A percentile compares a stretch with the other conserved stretches of the same genome.
Evolutionary conservation across 2,888 invertebrate genomes (phyloP).

Genomic region (Ecliptopera silaceata): DNA sequence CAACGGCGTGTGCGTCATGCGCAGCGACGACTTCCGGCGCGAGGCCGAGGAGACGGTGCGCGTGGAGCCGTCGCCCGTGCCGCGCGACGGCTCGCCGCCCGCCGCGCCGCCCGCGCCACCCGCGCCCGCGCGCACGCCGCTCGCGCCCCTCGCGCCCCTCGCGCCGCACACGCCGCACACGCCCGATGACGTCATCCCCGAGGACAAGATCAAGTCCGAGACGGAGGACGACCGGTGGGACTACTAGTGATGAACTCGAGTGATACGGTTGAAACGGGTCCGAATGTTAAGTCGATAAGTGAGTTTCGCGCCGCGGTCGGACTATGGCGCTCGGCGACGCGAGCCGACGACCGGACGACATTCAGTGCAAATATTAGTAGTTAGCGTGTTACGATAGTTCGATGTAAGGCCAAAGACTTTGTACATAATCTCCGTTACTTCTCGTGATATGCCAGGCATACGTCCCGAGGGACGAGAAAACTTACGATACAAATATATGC

Average conservation of each 20-base stretch:
- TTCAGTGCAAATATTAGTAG: constrained; percentile 58
- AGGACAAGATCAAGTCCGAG: constrained; percentile 83
- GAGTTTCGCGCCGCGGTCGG: constrained; percentile 12
- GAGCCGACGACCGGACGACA: constrained; percentile 40
- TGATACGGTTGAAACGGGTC: constrained; percentile 51
- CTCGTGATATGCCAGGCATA: constrained; percentile 57
- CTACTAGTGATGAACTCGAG: constrained; percentile 58
- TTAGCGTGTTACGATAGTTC: constrained; percentile 60
- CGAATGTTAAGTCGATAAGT: constrained; percentile 41
- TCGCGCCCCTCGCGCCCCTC: constrained; percentile 50
- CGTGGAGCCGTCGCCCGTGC: constrained; percentile 85
- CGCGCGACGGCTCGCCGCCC: constrained; percentile 71
- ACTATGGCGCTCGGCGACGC: constrained; percentile 33
- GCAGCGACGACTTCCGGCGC: constrained; percentile 88
- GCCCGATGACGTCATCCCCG: constrained; percentile 64
- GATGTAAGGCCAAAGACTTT: constrained; percentile 80
- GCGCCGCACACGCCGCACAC: constrained; percentile 46
- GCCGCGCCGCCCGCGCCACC: constrained; percentile 41
- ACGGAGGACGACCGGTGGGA: constrained; percentile 86
- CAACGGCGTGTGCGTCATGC: constrained; percentile 96
- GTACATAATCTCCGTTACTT: constrained; percentile 63
- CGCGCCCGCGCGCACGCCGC: constrained; percentile 48
- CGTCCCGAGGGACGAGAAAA: constrained; percentile 53
- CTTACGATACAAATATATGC: constrained; percentile 78
- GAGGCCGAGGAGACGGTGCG: constrained; percentile 87